phyloP scores from a whole-genome alignment of 2,888 invertebrate species.

The Mantis religiosa region DNA sequence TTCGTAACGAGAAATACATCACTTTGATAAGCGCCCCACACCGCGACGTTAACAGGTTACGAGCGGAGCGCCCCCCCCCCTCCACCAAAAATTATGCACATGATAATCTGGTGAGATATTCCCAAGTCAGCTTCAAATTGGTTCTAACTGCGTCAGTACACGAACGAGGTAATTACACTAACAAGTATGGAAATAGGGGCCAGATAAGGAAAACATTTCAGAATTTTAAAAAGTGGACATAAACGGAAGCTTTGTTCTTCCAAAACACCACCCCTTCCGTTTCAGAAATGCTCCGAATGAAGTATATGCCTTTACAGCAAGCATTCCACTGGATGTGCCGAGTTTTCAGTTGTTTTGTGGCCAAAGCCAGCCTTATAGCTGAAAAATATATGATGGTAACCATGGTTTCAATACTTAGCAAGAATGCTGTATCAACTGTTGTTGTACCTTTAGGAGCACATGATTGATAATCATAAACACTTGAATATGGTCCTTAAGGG shows the following conservation, averaged over 20 bases:
- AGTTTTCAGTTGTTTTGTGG: too few species aligned
- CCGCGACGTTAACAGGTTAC: background rate
- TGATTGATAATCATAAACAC: too few species aligned
- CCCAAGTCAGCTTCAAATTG: background rate
- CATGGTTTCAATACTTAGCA: too few species aligned
- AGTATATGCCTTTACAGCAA: too few species aligned
- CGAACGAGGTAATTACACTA: background rate
- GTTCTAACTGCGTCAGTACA: background rate
- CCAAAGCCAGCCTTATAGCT: too few species aligned
- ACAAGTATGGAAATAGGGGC: background rate
- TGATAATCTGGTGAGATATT: background rate
- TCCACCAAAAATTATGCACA: background rate
- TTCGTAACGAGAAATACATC: too few species aligned
- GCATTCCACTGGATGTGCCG: too few species aligned
- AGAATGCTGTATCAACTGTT: too few species aligned
- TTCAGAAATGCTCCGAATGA: too few species aligned
- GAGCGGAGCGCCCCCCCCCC: background rate
- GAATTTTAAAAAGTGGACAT: background rate
- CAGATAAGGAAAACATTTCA: background rate
- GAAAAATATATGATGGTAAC: too few species aligned
- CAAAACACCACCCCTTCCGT: background rate
- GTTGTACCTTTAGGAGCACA: too few species aligned
- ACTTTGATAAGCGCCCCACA: background rate
- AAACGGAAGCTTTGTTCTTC: background rate
- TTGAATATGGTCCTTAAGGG: too few species aligned